Evolutionary conservation across 2,113 vertebrate species (phyloP), one percentile per base, ranked within the genome.

Genomic region (Hiodon alosoides): DNA sequence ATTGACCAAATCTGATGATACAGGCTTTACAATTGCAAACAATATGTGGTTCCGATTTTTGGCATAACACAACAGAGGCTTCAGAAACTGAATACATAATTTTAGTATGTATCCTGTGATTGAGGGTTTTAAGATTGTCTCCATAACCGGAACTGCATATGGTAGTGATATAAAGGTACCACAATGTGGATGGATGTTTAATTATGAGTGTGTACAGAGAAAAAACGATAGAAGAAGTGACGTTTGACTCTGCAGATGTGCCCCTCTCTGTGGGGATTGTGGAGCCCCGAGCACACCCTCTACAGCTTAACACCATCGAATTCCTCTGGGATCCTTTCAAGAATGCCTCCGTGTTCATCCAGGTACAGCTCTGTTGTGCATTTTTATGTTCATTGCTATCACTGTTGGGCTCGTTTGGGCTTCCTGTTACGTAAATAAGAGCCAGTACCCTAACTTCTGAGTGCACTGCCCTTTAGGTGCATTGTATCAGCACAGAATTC

Each of bases 401-500:
- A 54, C 8, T 13, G 48, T 52, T 14, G 9, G 47, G 7, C 61
- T 5, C 16, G 16, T 53, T 68, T 16, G 50, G 47, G 46, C 10
- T 3, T 69, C 13, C 14, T 9, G 55, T 17, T 71, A n/a, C 16
- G 54, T 9, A n/a, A 4, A 16, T 5, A 16, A 7, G 17, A 55
- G 69, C 16, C 2, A 8, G 31, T 11, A 9, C 16, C 48, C 16
- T 3, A 47, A 8, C n/a, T 13, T 0, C 50, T 7, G 61, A n/a
- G 11, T 51, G 6, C 16, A 51, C 4, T 76, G 54, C 48, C 9
- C 48, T 70, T 70, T 81, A 98, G 96, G 95, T 98, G 14, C 95
- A 98, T 83, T 98, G 96, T 81, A 97, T 98, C 87, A 98, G 96
- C 85, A 98, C 96, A 0, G 96, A 98, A 82, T 98, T 98, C 86